Evolutionary conservation across 2,113 vertebrate species (phyloP).

Genomic region (Elachura formosa): DNA sequence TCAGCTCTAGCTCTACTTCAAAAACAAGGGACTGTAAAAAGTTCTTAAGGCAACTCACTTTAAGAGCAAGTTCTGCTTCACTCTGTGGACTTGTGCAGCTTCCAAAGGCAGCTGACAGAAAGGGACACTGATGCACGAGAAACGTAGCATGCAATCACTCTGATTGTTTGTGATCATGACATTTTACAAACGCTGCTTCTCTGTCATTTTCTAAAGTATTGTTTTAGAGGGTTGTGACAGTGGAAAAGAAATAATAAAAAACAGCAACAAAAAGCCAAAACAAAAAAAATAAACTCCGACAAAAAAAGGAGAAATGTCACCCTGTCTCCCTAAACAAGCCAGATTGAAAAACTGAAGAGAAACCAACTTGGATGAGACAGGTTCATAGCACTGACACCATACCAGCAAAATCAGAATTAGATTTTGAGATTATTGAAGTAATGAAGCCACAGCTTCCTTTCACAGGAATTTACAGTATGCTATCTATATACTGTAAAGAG

Average conservation of each 20-base stretch:
- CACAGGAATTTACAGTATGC: background rate
- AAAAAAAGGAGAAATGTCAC: slow-evolving; percentile 56
- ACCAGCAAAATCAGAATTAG: slow-evolving; percentile 18
- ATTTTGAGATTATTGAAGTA: slow-evolving; percentile 26
- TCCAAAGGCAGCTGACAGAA: slow-evolving; percentile 8
- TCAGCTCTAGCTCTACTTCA: background rate
- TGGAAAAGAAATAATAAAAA: slow-evolving; percentile 16
- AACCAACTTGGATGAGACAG: background rate
- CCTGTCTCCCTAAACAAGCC: background rate
- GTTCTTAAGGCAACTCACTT: background rate
- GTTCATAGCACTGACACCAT: background rate
- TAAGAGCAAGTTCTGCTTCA: background rate
- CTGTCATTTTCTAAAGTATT: slow-evolving; percentile 72
- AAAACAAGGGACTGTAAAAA: background rate
- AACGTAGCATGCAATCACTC: slow-evolving; percentile 62
- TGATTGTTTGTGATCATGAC: slow-evolving; percentile 66
- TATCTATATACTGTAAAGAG: background rate
- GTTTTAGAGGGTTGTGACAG: slow-evolving; percentile 58
- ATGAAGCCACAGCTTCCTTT: background rate
- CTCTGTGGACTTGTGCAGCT: background rate
- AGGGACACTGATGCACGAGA: slow-evolving; percentile 37
- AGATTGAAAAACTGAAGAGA: slow-evolving; percentile 60
- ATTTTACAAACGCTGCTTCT: slow-evolving; percentile 67
- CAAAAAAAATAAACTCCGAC: background rate
- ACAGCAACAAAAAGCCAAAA: too few species aligned